phyloP scores from a whole-genome alignment of 2,113 vertebrate species.

The Urocynchramus pylzowi region DNA sequence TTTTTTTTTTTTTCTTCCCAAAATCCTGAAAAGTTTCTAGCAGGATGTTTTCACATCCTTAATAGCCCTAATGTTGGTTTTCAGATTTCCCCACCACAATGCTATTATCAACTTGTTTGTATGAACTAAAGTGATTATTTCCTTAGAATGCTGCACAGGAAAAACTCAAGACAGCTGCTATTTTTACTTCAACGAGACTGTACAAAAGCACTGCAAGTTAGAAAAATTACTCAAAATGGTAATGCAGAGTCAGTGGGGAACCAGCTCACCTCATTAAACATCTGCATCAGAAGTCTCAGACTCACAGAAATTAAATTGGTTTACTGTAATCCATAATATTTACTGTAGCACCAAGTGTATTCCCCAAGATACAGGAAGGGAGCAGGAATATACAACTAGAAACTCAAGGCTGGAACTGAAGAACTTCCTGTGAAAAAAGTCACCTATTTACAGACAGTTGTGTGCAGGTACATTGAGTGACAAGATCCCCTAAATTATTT shows the following conservation, averaged over 20 bases:
- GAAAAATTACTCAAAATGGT: slow-evolving; percentile 39
- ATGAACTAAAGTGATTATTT: slow-evolving; percentile 17
- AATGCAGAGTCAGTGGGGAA: slow-evolving; percentile 56
- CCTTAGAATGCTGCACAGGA: neutral
- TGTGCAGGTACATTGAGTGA: neutral
- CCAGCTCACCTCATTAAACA: slow-evolving; percentile 58
- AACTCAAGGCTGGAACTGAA: slow-evolving; percentile 6
- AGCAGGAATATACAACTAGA: slow-evolving; percentile 18
- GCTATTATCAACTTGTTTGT: neutral
- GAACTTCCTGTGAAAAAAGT: slow-evolving; percentile 7
- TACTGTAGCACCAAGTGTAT: neutral
- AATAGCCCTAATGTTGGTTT: neutral
- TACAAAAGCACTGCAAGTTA: slow-evolving; percentile 29
- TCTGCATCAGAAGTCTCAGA: slow-evolving; percentile 30
- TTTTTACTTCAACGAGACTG: neutral
- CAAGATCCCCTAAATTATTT: neutral
- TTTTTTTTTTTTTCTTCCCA: no score
- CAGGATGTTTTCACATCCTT: neutral
- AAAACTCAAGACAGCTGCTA: slow-evolving; percentile 4
- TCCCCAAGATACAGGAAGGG: neutral
- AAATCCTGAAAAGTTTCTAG: neutral
- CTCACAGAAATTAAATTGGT: slow-evolving; percentile 44
- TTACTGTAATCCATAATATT: slow-evolving; percentile 48
- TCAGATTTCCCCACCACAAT: neutral
- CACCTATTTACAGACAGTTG: neutral